Base-by-base conservation (phyloP, 2,113 vertebrate genomes). In the Leuciscus idus region DNA sequence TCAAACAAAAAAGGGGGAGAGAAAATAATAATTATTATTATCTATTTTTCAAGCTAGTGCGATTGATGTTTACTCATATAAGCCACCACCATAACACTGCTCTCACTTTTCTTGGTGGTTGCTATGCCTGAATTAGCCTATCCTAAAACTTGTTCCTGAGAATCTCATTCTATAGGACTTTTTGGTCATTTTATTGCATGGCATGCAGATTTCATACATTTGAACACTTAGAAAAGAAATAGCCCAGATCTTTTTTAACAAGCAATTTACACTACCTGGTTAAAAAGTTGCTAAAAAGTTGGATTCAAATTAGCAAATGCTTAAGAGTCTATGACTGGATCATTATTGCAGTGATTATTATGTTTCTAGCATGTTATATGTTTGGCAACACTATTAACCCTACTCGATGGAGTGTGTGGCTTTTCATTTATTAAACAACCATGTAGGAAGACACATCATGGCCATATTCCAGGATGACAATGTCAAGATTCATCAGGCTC, bases 1-100 rank as follows among this genome's bases (percentile, higher is more conserved):
- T 91, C 86, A 89, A 61, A 89, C 77, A 39, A 84, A 86, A 84
- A 59, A 46, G 70, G 28, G 61, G 74, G 81, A 48, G 87, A 91
- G 6, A 43, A n/a, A n/a, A 23, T 10, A 4, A 21, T 70, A 8
- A 52, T 52, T 17, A 52, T 52, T 52, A 52, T 55, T 55, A 55
- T 55, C 0, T 0, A 55, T 6, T 55, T 55, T 19, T 52, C 50
- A 52, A 17, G 13, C 4, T 52, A 52, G 50, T 52, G 50, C 19
- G 52, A 19, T 55, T 55, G 17, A 2, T 55, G 48, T 70, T 70
- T 23, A 72, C 33, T 72, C 4, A 5, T 39, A 7, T 72, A 72
- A 39, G 68, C 19, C 68, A 72, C 68, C 33, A 36, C 66, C 66
- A 23, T 19, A 70, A 39, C 33, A 72, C 33, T 39, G 12, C 6